A percentile compares a stretch with the other conserved stretches of the same genome.
Evolutionary conservation across 2,888 invertebrate species (phyloP).

Genomic region (Parasteatoda lunata): DNA sequence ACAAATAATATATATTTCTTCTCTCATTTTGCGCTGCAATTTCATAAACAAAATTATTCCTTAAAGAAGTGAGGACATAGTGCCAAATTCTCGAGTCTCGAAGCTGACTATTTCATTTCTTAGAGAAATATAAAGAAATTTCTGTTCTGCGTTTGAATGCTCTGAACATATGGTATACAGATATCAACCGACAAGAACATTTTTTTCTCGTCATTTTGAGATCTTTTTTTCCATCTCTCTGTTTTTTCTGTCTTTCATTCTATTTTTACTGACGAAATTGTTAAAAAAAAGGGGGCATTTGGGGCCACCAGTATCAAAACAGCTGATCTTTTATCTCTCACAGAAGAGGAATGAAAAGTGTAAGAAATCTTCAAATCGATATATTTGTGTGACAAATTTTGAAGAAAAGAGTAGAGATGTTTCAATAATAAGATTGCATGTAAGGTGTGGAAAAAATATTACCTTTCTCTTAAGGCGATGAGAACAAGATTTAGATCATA

Average conservation of each 20-base stretch:
- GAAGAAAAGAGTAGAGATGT: too few species aligned
- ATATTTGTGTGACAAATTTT: too few species aligned
- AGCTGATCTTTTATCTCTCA: slow-evolving; percentile 35
- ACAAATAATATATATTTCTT: too few species aligned
- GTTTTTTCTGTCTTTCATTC: slow-evolving; percentile 7
- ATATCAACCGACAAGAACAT: slow-evolving; percentile 40
- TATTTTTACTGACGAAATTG: slow-evolving; percentile 48
- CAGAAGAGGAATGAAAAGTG: slow-evolving; percentile 1
- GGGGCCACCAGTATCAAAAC: slow-evolving; percentile 3
- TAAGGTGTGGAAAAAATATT: too few species aligned
- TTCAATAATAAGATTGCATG: too few species aligned
- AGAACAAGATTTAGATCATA: too few species aligned
- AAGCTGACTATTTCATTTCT: too few species aligned
- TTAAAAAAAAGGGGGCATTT: slow-evolving; percentile 17
- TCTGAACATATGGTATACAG: slow-evolving; percentile 62
- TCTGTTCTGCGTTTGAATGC: slow-evolving; percentile 40
- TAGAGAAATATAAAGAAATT: slow-evolving; percentile 26
- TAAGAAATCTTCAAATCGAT: background rate
- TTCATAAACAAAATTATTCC: too few species aligned
- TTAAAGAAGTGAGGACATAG: too few species aligned
- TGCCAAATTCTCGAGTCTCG: too few species aligned
- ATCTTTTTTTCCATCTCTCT: slow-evolving; percentile 27
- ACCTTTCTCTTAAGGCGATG: too few species aligned
- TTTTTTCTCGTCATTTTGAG: slow-evolving; percentile 12
- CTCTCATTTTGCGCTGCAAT: too few species aligned